Evolutionary conservation across 2,113 vertebrate species (phyloP).

Genomic region (Podarcis cretensis): DNA sequence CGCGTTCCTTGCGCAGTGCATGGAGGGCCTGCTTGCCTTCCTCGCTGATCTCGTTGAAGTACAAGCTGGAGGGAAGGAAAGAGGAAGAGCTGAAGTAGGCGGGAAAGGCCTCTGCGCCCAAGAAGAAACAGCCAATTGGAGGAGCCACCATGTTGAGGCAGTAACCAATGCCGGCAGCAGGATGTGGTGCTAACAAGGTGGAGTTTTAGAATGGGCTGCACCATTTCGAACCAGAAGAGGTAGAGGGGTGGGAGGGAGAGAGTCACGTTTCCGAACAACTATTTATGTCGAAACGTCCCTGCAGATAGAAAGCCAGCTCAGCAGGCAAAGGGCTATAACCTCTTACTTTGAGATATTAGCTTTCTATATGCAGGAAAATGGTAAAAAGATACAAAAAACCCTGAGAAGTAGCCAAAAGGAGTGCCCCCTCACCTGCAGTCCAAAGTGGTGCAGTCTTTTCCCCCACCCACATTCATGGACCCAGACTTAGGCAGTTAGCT

Average conservation of each 20-base stretch:
- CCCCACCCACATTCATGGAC: background rate
- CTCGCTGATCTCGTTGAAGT: slow-evolving; percentile 93
- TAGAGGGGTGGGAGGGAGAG: background rate
- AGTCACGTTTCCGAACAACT: background rate
- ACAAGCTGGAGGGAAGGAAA: slow-evolving; percentile 78
- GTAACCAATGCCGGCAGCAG: background rate
- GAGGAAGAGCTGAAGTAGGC: too few relatives aligned
- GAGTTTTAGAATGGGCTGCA: background rate
- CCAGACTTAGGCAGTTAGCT: background rate
- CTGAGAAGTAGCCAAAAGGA: background rate
- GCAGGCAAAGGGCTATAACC: background rate
- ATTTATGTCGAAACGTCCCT: background rate
- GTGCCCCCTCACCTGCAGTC: background rate
- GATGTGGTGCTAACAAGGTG: background rate
- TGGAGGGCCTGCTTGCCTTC: slow-evolving; percentile 84
- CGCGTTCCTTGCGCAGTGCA: slow-evolving; percentile 68
- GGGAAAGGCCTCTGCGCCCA: background rate
- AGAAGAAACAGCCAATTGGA: too few relatives aligned
- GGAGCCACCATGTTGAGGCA: background rate
- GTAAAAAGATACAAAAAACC: background rate
- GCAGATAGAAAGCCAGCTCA: background rate
- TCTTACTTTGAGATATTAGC: background rate
- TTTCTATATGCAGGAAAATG: background rate
- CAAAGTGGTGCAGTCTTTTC: too few relatives aligned
- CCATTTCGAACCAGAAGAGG: background rate